Evolutionary conservation across 2,797 vertebrate genomes (phyloP).

Genomic region (Tapirus indicus): DNA sequence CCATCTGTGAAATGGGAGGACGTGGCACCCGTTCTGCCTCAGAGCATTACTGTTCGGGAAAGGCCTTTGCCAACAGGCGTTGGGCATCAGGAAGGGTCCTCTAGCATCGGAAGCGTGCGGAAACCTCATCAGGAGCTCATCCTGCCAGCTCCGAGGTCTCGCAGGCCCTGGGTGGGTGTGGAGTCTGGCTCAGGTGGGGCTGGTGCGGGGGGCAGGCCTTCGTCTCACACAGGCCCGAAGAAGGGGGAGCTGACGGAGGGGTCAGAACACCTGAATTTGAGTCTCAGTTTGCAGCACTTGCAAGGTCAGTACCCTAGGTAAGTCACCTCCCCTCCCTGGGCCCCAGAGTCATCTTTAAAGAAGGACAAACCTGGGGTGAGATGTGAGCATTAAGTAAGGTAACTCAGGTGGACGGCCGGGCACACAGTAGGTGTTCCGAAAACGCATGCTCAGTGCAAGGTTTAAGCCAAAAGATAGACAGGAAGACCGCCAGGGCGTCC

Average conservation of each 20-base stretch:
- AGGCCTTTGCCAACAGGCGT: background rate
- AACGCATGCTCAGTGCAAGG: background rate
- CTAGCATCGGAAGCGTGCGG: fast-evolving
- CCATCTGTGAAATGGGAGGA: background rate
- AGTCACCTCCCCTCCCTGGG: background rate
- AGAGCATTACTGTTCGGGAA: background rate
- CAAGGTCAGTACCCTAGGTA: background rate
- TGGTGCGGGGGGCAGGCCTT: background rate
- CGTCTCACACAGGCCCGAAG: background rate
- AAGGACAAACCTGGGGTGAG: background rate
- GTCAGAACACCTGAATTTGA: background rate
- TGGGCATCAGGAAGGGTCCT: background rate
- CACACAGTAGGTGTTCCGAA: background rate
- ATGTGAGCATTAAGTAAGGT: fast-evolving
- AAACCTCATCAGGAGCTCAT: background rate
- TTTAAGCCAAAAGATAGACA: background rate
- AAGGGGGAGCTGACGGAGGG: fast-evolving
- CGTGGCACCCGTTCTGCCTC: background rate
- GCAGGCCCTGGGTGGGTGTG: fast-evolving
- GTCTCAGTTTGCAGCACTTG: background rate
- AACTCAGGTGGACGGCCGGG: background rate
- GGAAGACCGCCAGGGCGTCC: background rate
- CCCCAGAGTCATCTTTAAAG: background rate
- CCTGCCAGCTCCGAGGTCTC: background rate
- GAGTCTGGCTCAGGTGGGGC: background rate